Conservation (phyloP, 2,888 invertebrate species). For the Polia nebulosa region DNA sequence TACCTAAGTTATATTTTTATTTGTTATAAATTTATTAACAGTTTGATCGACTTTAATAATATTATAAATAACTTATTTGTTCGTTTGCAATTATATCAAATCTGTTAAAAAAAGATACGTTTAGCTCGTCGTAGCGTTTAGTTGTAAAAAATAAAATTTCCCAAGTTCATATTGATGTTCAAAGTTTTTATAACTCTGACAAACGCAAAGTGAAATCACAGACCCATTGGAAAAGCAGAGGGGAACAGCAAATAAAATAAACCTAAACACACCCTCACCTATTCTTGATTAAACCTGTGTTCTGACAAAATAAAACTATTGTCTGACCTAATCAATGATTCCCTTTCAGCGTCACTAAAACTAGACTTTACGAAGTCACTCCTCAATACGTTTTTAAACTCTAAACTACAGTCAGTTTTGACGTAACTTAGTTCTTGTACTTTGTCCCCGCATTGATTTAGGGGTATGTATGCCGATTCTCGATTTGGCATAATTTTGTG, state of each 20-base stretch:
- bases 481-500: slow-evolving; percentile 88
- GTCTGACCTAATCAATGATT: slow-evolving; percentile 82
- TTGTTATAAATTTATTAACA: not conserved
- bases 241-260: slow-evolving; percentile 50
- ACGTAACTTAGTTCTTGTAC: slow-evolving; percentile 77
- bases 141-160: not conserved
- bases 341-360: slow-evolving; percentile 80
- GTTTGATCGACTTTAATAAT: not conserved
- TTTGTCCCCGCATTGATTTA: slow-evolving; percentile 67
- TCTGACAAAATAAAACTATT: slow-evolving; percentile 86
- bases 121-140: not conserved
- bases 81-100: not conserved
- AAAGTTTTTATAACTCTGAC: slow-evolving; percentile 38
- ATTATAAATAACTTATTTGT: not conserved
- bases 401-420: slow-evolving; percentile 72
- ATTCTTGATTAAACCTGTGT: slow-evolving; percentile 65
- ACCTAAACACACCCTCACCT: slow-evolving; percentile 41
- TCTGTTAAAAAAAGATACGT: not conserved
- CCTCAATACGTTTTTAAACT: slow-evolving; percentile 75
- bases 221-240: slow-evolving; percentile 29
- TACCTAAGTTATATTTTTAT: not conserved
- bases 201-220: slow-evolving; percentile 30
- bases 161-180: too few relatives aligned
- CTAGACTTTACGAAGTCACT: slow-evolving; percentile 81
- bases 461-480: slow-evolving; percentile 89